A percentile compares a stretch with the other conserved stretches of the same genome.
phyloP scores from a whole-genome alignment of 2,113 vertebrate genomes.

The Gobiocypris rarus region DNA sequence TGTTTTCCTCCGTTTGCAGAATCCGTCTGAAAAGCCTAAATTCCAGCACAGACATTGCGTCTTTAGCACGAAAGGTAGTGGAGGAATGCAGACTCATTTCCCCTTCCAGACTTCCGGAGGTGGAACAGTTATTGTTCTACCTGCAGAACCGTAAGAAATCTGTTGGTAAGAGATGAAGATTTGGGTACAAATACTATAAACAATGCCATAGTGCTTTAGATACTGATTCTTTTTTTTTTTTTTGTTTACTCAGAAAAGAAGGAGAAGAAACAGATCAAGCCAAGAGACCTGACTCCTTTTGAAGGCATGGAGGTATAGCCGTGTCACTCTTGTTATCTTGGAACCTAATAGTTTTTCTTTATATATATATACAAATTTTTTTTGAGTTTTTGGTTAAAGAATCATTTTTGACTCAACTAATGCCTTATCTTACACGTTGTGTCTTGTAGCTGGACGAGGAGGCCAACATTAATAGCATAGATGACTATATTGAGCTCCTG shows the following conservation, averaged over 20 bases:
- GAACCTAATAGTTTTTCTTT: background rate
- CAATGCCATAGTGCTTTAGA: background rate
- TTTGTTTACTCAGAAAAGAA: slow-evolving; percentile 74
- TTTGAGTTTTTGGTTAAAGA: background rate
- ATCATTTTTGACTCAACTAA: slow-evolving; percentile 27
- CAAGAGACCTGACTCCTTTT: slow-evolving; percentile 86
- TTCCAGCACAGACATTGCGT: slow-evolving; percentile 87
- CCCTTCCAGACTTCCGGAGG: slow-evolving; percentile 86
- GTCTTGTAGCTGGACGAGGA: slow-evolving; percentile 86
- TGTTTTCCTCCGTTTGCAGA: slow-evolving; percentile 67
- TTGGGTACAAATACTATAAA: background rate
- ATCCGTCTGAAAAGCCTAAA: slow-evolving; percentile 97
- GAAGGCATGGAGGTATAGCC: slow-evolving; percentile 87
- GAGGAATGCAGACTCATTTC: slow-evolving; percentile 96
- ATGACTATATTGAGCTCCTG: slow-evolving; percentile 90
- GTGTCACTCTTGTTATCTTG: background rate
- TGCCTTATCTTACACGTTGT: slow-evolving; percentile 17
- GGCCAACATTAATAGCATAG: slow-evolving; percentile 88
- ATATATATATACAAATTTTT: no score
- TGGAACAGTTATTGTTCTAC: slow-evolving; percentile 94
- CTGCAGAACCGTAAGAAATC: slow-evolving; percentile 89
- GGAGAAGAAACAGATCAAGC: slow-evolving; percentile 83
- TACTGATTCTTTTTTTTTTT: background rate
- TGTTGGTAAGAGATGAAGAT: slow-evolving; percentile 23
- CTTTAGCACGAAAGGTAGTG: slow-evolving; percentile 93